A percentile compares a stretch with the other conserved stretches of the same genome.
phyloP scores from a whole-genome alignment of 64 coral and sea anemone species.

The Dendrophyllia cribrosa region DNA sequence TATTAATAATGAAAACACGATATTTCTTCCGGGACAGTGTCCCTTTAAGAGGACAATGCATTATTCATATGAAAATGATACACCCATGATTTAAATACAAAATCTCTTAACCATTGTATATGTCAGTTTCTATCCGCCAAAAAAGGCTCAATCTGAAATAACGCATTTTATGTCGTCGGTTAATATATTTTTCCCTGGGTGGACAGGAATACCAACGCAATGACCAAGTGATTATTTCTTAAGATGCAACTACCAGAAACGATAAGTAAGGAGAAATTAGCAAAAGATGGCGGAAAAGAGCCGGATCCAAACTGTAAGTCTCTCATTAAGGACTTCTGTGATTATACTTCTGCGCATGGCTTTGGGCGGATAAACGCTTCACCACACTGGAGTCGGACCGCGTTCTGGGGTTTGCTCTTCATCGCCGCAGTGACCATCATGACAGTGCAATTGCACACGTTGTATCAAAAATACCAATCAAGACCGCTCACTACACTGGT shows the following conservation, averaged over 20 bases:
- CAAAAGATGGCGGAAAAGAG: neutral
- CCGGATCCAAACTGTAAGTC: neutral
- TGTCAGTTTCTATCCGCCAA: too few species aligned
- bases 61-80: too few species aligned
- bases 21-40: too few species aligned
- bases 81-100: too few species aligned
- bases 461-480: constrained; percentile 1
- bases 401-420: constrained; percentile 13
- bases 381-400: neutral
- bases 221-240: too few species aligned
- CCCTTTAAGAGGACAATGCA: too few species aligned
- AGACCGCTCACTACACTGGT: constrained; percentile 18
- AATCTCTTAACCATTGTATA: too few species aligned
- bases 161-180: too few species aligned
- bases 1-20: too few species aligned
- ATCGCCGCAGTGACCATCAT: constrained; percentile 1
- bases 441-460: neutral
- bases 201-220: too few species aligned
- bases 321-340: neutral
- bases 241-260: neutral
- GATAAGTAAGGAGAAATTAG: neutral
- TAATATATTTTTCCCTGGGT: too few species aligned
- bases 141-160: too few species aligned
- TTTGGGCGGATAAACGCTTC: constrained; percentile 8
- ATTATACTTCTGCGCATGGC: constrained; percentile 15